Evolutionary conservation across 2,113 vertebrate genomes (phyloP).

Genomic region (Festucalex cinctus): DNA sequence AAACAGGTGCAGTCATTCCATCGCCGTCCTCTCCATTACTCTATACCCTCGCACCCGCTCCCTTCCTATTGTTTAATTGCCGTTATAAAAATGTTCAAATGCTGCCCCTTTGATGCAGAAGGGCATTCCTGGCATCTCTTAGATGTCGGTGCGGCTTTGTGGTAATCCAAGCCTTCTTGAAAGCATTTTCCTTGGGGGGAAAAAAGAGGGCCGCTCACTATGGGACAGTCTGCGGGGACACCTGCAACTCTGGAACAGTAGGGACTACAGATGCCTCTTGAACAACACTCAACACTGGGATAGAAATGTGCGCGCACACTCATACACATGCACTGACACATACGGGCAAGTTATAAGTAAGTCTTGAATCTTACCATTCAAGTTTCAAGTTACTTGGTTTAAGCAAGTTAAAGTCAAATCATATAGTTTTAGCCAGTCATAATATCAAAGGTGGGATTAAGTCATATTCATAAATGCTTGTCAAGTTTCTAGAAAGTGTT

Average conservation of each 20-base stretch:
- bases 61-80: constrained; percentile 61
- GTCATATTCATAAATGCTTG: too few relatives aligned
- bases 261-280: constrained; percentile 62
- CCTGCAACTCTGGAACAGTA: constrained; percentile 58
- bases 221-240: constrained; percentile 52
- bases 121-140: constrained; percentile 68
- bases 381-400: too few relatives aligned
- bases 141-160: constrained; percentile 62
- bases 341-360: background rate
- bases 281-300: constrained; percentile 49
- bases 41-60: constrained; percentile 6
- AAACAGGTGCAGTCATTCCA: constrained; percentile 60
- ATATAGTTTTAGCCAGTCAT: too few relatives aligned
- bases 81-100: constrained; percentile 63
- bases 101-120: constrained; percentile 61
- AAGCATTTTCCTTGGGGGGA: constrained; percentile 71
- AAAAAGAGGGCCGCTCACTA: constrained; percentile 24
- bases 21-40: constrained; percentile 17
- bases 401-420: too few relatives aligned
- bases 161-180: constrained; percentile 70
- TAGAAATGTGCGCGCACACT: constrained; percentile 10
- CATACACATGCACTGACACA: constrained; percentile 21
- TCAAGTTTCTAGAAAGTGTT: too few relatives aligned
- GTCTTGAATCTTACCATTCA: too few relatives aligned
- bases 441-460: too few relatives aligned